These are phyloP conservation scores for Nymphalis polychloros DNA, from an alignment of 2,888 invertebrate species.

Conservation along the genomic window DNA sequence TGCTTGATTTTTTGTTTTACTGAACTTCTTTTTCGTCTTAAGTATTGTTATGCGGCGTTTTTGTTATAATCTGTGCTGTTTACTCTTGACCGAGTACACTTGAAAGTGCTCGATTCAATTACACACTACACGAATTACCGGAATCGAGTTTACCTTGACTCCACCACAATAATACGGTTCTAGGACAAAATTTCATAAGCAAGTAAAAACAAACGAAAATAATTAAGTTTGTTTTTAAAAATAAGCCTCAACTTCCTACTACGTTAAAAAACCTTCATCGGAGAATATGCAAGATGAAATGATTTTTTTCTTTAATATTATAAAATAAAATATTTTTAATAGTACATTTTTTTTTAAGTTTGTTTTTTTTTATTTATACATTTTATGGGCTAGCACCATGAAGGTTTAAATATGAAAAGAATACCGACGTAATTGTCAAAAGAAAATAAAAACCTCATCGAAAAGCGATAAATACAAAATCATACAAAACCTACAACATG, in stretches of 20 bases:
- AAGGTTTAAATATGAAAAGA: too few species aligned
- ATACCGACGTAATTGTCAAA: too few species aligned
- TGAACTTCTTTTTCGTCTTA: not conserved
- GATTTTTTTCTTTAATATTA: too few species aligned
- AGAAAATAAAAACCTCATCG: not conserved
- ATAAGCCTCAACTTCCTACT: not conserved
- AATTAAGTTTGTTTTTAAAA: not conserved
- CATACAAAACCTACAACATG: not conserved
- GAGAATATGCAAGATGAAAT: too few species aligned
- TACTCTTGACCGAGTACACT: constrained; percentile 46
- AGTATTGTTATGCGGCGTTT: not conserved
- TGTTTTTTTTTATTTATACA: too few species aligned
- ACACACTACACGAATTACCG: constrained; percentile 41
- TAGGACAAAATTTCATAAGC: constrained; percentile 18
- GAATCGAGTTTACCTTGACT: constrained; percentile 61
- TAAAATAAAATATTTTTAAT: too few species aligned
- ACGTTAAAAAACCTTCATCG: not conserved
- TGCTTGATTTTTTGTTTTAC: not conserved
- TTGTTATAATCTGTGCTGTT: constrained; percentile 17
- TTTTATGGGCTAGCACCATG: too few species aligned
- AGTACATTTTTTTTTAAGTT: too few species aligned
- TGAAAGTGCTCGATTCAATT: constrained; percentile 48
- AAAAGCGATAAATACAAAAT: not conserved
- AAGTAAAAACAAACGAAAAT: constrained; percentile 1
- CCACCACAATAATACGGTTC: constrained; percentile 35